Percentiles rank a stretch among this genome's conserved stretches.
phyloP scores from a whole-genome alignment of 2,797 vertebrate species.

The Protosalanx chinensis region DNA sequence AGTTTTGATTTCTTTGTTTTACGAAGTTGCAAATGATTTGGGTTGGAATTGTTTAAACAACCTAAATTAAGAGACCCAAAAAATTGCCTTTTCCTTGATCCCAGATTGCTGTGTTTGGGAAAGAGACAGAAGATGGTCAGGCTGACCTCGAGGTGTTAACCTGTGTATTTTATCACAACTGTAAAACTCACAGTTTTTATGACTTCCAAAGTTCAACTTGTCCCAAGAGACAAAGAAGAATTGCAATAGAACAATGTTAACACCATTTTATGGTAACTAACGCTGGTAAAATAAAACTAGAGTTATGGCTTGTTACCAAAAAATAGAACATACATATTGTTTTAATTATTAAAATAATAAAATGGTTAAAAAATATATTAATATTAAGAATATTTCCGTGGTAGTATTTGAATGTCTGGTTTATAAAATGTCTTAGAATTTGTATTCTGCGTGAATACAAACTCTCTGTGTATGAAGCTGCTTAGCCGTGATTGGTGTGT shows the following conservation, averaged over 20 bases:
- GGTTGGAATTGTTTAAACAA: neutral
- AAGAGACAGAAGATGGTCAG: neutral
- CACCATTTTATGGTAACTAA: neutral
- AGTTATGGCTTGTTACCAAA: neutral
- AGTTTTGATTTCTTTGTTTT: too few relatives aligned
- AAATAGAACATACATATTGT: neutral
- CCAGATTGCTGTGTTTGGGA: too few relatives aligned
- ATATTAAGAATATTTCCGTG: conserved; percentile 2
- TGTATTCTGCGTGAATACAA: neutral
- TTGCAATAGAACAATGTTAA: conserved; percentile 6
- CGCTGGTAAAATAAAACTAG: neutral
- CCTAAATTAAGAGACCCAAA: neutral
- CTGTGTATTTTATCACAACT: conserved; percentile 38
- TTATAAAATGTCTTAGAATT: neutral
- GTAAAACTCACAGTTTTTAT: conserved; percentile 58
- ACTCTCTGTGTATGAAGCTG: conserved; percentile 7
- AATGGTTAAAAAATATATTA: neutral
- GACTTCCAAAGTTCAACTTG: conserved; percentile 36
- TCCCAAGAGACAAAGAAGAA: conserved; percentile 42
- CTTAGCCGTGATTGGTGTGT: neutral
- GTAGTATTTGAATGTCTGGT: neutral
- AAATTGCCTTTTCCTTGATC: too few relatives aligned
- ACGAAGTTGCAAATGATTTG: neutral
- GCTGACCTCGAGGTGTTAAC: conserved; percentile 14
- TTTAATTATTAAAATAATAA: neutral